Base-by-base conservation (phyloP, 2,797 vertebrate species). In the Pipistrellus pygmaeus region DNA sequence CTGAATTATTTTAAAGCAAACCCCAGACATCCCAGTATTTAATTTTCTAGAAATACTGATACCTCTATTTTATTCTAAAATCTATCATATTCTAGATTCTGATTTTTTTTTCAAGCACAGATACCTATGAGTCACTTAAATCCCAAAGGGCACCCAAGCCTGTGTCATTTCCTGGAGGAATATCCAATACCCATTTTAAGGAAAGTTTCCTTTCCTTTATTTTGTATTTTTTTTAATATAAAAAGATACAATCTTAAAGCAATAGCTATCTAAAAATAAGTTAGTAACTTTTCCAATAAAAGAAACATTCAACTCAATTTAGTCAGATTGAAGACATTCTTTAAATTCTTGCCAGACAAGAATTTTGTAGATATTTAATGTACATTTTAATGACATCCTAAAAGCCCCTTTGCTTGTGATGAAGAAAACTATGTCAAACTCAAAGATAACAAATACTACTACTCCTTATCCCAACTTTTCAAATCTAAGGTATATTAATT, bases 91-190 rank as follows among this genome's bases (percentile, higher is more conserved):
- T 23, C 32, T 85, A 75, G 51, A 76, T 84, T 91, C 66, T 89
- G 72, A 90, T 90, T 75, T 72, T 90, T 77, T 90, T 77, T 51
- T 85, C 21, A 81, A 86, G 69, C 55, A 88, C 48, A 18, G 48
- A 73, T 95, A 84, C 44, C 23, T 72, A 60, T 95, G 96, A 96
- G 88, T 97, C 90, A 95, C 41, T 93, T 75, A 86, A 93, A 64
- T 38, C 41, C 93, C 64, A 91, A 95, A 87, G 68, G 69, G 91
- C 93, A 81, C 25, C 75, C 72, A 92, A 89, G 48, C 46, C 86
- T 96, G 90, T 95, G 91, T 96, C 96, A 96, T 93, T 96, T 97
- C 97, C 96, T 96, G 85, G 66, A 95, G 44, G 57, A 85, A 44
- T 90, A 92, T 89, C 68, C 81, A 94, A 91, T 72, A 85, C 46